Percentiles rank a stretch among this genome's conserved stretches.
These are phyloP conservation scores for Spilosoma lubricipeda DNA, from an alignment of 2,888 invertebrate species.

Conservation along the genomic window DNA sequence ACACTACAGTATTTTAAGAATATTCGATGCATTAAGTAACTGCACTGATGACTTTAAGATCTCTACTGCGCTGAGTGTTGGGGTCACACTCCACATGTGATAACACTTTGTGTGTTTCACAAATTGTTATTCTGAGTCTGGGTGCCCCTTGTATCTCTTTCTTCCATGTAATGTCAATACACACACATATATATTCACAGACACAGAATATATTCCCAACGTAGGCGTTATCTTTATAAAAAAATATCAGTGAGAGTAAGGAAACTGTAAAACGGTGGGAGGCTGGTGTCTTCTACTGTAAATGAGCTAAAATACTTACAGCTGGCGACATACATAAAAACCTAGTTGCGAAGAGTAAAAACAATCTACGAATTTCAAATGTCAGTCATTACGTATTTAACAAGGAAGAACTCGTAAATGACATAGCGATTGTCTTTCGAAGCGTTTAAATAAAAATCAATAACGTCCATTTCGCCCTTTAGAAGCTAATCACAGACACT, in stretches of 20 bases:
- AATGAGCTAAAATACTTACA: neutral
- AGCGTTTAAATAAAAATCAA: conserved; percentile 4
- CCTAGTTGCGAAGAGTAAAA: neutral
- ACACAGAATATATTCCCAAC: no score
- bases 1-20: no score
- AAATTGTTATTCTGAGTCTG: no score
- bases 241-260: neutral
- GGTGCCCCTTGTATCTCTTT: no score
- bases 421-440: neutral
- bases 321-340: neutral
- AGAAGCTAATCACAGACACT: conserved; percentile 7
- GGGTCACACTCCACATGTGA: no score
- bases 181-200: no score
- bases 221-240: no score
- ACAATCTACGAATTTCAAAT: neutral
- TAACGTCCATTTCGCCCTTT: conserved; percentile 8
- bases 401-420: neutral
- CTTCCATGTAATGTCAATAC: no score
- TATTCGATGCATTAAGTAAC: no score
- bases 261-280: neutral
- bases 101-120: no score
- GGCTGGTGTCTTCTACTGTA: neutral
- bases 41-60: no score
- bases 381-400: neutral
- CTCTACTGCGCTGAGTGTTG: no score